phyloP scores from a whole-genome alignment of 2,797 vertebrate species.

The Phrynocephalus forsythii region DNA sequence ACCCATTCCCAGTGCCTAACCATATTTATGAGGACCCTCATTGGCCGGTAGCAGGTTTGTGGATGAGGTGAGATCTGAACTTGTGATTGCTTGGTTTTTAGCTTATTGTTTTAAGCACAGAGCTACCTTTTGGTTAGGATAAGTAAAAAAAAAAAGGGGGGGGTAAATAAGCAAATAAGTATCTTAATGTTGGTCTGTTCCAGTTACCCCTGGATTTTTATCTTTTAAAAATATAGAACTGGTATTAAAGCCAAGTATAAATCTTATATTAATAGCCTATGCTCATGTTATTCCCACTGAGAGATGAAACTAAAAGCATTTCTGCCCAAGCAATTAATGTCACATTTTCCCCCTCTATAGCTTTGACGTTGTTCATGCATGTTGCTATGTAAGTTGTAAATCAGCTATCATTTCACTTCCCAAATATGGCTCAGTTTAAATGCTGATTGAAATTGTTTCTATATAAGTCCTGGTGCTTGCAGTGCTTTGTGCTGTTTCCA shows the following conservation, averaged over 20 bases:
- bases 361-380: slow-evolving; percentile 3
- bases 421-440: slow-evolving; percentile 36
- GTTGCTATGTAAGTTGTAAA: slow-evolving; percentile 20
- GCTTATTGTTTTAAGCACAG: background rate
- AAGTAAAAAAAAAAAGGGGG: background rate
- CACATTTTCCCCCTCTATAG: no score
- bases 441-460: slow-evolving; percentile 23
- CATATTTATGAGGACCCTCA: background rate
- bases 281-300: slow-evolving; percentile 36
- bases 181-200: background rate
- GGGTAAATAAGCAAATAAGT: background rate
- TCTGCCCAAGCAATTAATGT: slow-evolving; percentile 18
- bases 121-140: background rate
- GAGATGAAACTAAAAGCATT: background rate
- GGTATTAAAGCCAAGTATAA: background rate
- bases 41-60: background rate
- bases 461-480: slow-evolving; percentile 11
- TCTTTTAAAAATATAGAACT: background rate
- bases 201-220: slow-evolving; percentile 10
- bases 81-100: background rate
- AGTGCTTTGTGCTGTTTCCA: slow-evolving; percentile 12
- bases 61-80: background rate
- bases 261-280: background rate
- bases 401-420: slow-evolving; percentile 30
- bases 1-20: background rate